Conservation (phyloP, 2,113 vertebrate genomes). For the Chamaea fasciata region DNA sequence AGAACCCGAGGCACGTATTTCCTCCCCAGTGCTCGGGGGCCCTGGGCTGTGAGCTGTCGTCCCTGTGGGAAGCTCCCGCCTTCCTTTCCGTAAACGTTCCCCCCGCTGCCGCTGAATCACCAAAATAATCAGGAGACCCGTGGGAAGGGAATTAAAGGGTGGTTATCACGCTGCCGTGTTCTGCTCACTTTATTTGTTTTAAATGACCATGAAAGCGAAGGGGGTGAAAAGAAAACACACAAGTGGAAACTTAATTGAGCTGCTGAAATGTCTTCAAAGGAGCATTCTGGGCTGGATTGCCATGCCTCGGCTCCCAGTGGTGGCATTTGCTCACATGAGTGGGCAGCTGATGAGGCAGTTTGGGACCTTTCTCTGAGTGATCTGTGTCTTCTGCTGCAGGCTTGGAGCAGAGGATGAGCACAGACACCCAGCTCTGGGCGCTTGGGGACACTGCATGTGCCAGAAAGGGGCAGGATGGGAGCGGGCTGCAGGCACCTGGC, state of each 20-base stretch:
- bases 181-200: constrained; percentile 49
- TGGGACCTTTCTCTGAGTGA: background rate
- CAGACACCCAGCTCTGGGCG: background rate
- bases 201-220: constrained; percentile 47
- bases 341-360: constrained; percentile 1
- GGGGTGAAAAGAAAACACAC: constrained; percentile 17
- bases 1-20: background rate
- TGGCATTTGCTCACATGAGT: constrained; percentile 6
- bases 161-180: background rate
- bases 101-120: constrained; percentile 27
- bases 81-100: background rate
- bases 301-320: constrained; percentile 27
- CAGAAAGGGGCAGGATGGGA: background rate
- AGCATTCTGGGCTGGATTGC: background rate
- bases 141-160: constrained; percentile 51
- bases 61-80: constrained; percentile 29
- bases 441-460: background rate
- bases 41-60: background rate
- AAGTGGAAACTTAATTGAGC: constrained; percentile 51
- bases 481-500: fast-evolving
- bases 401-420: background rate
- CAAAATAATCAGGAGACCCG: constrained; percentile 16
- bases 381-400: background rate
- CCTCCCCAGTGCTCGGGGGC: background rate
- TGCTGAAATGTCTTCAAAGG: constrained; percentile 43